A percentile compares a stretch with the other conserved stretches of the same genome.
These are phyloP conservation scores for Halisarca cf. caerulea DNA, from an alignment of 37 sponge, comb jelly and placozoan genomes.

Conservation along the genomic window DNA sequence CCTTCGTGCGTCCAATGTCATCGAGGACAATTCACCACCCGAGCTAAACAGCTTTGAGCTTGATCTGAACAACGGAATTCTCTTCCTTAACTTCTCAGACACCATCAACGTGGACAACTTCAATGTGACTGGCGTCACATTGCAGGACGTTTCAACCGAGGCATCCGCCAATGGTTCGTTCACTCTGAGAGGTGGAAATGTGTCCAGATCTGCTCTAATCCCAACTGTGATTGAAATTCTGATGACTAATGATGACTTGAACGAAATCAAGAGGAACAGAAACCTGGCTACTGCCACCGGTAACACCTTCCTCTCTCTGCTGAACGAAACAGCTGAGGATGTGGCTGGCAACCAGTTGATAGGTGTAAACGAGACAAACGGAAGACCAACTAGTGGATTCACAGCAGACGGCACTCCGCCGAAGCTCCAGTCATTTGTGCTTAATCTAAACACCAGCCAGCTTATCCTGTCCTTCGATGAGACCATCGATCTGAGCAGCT, in stretches of 20 bases:
- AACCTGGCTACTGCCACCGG: constrained; percentile 44
- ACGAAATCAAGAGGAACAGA: constrained; percentile 71
- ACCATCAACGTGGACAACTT: constrained; percentile 65
- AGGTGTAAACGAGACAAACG: constrained; percentile 29
- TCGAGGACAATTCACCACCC: constrained; percentile 71
- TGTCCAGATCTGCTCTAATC: constrained; percentile 36
- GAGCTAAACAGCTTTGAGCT: constrained; percentile 64
- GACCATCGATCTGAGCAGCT: constrained; percentile 64
- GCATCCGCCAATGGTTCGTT: constrained; percentile 20
- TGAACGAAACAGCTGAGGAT: constrained; percentile 54
- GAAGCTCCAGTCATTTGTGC: constrained; percentile 38
- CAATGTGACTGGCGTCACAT: constrained; percentile 67
- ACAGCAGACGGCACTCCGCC: constrained; percentile 61
- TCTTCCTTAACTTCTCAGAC: constrained; percentile 82
- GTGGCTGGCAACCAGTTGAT: constrained; percentile 61
- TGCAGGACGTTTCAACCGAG: constrained; percentile 48
- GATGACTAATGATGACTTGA: constrained; percentile 59
- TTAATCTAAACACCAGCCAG: constrained; percentile 73
- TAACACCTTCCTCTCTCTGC: constrained; percentile 60
- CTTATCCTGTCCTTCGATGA: constrained; percentile 75
- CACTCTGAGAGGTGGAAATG: constrained; percentile 60
- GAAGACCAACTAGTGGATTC: constrained; percentile 4
- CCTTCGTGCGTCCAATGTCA: constrained; percentile 58
- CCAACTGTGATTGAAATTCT: constrained; percentile 40
- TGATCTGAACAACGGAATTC: constrained; percentile 56